Base-by-base conservation (phyloP, 1,140 invertebrate genomes). In the Zaprionus africanus region DNA sequence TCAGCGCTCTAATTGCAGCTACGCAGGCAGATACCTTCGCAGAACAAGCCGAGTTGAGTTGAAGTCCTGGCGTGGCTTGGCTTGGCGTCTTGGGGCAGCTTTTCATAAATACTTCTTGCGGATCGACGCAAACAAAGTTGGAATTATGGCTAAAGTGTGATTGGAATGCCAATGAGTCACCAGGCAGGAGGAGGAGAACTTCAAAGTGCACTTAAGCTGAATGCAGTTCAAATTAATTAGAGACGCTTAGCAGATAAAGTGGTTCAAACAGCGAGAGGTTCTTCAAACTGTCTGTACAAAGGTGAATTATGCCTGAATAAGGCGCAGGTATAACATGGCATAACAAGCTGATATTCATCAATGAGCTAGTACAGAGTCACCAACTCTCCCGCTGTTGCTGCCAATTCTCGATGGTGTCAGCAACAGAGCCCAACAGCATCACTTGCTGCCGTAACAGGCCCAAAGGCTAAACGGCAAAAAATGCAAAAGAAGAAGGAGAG, bases 361-460 rank as follows among this genome's bases (percentile, higher is more conserved):
- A 49, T 49, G 41, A 43, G 72, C 36, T n/a, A 65, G 53, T 19
- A 38, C 63, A 34, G 31, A 24, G 63, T 54, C 22, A 22, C 19
- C 12, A 5, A 12, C 51, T 15, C 11, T 13, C 51, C 24, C 4
- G 2, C 6, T 60, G 24, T 49, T 67, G 76, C 74, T 81, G 62
- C 57, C 83, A 88, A 87, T 87, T 85, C 81, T 64, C 70, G 64
- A 75, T 19, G 67, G 78, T 87, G 83, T 88, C 83, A 88, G 58
- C 69, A 43, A 49, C 83, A 86, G 84, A 24, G 63, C 68, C 73
- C 70, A 46, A 46, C 7, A 61, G 46, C 51, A 59, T 46, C 24
- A 53, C 59, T 67, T 46, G 38, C 43, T 51, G 58, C 53, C 69
- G 53, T 62, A 59, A 34, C 56, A 53, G 66, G 66, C 63, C 60